Evolutionary conservation across 2,888 invertebrate species (phyloP).

Genomic region (Terebella lapidaria): DNA sequence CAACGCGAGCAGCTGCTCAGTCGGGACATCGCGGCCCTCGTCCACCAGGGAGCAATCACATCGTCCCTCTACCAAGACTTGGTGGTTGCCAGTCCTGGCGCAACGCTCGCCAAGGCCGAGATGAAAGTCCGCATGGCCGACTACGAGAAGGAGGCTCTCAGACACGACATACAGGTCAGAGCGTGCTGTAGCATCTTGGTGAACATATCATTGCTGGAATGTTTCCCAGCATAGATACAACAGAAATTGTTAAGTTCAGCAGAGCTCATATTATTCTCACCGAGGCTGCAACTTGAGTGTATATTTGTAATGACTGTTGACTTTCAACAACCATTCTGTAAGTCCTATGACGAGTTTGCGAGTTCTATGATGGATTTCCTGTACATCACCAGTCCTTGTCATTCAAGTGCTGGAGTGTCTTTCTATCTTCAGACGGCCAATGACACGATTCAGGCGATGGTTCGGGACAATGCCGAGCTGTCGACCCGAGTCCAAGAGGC

Average conservation of each 20-base stretch:
- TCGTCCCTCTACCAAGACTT: neutral
- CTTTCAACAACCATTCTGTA: too few species aligned
- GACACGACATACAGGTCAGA: neutral
- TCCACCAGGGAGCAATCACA: neutral
- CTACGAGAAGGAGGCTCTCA: neutral
- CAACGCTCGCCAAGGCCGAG: neutral
- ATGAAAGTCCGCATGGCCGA: neutral
- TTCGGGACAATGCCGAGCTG: constrained; percentile 28
- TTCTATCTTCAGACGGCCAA: neutral
- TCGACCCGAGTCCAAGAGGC: constrained; percentile 23
- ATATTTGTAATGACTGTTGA: too few species aligned
- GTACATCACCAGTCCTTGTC: too few species aligned
- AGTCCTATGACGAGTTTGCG: too few species aligned
- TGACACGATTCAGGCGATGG: constrained; percentile 7
- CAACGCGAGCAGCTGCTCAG: neutral
- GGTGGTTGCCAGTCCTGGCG: neutral
- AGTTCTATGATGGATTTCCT: too few species aligned
- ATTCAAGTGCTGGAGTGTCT: too few species aligned
- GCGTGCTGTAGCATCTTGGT: too few species aligned
- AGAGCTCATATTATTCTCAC: too few species aligned
- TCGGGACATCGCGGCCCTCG: neutral
- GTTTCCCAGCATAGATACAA: too few species aligned
- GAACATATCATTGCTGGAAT: too few species aligned
- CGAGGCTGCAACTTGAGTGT: too few species aligned
- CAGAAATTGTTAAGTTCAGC: too few species aligned